Percentiles rank a stretch among this genome's conserved stretches.
phyloP scores from a whole-genome alignment of 2,113 vertebrate species.

The Barbus barbus region DNA sequence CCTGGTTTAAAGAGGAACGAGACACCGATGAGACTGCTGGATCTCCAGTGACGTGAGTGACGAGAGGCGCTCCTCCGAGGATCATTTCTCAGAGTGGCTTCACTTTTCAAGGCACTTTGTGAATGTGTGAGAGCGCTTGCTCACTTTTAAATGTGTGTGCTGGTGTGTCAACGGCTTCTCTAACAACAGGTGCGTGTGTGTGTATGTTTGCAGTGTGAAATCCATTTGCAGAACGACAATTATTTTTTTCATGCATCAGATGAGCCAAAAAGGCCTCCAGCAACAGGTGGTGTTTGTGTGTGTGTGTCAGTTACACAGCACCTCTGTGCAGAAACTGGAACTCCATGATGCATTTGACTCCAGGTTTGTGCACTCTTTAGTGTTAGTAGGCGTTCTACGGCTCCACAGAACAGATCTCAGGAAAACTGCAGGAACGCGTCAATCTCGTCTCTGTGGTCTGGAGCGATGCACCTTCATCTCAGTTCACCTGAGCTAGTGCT shows the following conservation, averaged over 20 bases:
- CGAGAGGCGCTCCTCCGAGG: background rate
- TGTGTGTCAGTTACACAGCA: slow-evolving; percentile 13
- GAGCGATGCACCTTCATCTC: background rate
- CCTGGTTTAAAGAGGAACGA: background rate
- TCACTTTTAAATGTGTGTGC: background rate
- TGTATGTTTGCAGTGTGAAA: background rate
- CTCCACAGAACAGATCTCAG: background rate
- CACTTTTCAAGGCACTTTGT: background rate
- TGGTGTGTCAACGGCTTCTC: background rate
- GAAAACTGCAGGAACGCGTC: background rate
- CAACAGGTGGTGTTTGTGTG: background rate
- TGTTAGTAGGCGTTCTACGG: background rate
- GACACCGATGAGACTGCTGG: background rate
- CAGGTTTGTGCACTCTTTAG: background rate
- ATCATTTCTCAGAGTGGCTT: background rate
- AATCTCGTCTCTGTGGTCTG: too few species aligned
- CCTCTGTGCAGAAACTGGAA: slow-evolving; percentile 20
- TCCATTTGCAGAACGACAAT: background rate
- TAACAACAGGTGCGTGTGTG: background rate
- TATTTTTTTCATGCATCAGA: slow-evolving; percentile 35
- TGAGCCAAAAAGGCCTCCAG: slow-evolving; percentile 31
- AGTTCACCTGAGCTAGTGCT: background rate
- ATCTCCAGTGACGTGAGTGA: background rate
- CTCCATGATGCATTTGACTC: background rate
- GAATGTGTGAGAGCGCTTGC: background rate